These are phyloP conservation scores for Varroa destructor DNA, from an alignment of 1,140 invertebrate genomes.

Conservation along the genomic window DNA sequence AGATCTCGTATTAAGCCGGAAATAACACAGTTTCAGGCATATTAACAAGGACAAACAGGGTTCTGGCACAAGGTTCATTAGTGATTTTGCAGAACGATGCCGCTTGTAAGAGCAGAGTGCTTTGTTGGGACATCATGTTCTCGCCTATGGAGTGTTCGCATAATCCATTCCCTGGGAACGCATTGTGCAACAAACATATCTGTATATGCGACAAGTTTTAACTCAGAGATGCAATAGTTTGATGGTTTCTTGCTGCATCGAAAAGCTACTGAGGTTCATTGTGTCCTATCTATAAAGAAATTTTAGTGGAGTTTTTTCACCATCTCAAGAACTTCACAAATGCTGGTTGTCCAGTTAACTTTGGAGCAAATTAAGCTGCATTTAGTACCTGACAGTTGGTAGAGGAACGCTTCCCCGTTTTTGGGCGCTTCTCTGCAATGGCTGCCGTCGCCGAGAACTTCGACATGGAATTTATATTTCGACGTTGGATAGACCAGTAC, in stretches of 20 bases:
- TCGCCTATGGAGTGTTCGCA: slow-evolving; percentile 9
- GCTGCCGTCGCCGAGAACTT: slow-evolving; percentile 6
- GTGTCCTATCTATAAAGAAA: slow-evolving; percentile 1
- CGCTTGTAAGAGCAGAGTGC: slow-evolving; percentile 3
- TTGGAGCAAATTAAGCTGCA: neutral
- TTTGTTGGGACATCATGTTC: slow-evolving; percentile 23
- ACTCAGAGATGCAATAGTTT: neutral
- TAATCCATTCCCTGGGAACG: neutral
- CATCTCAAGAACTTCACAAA: neutral
- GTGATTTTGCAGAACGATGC: neutral
- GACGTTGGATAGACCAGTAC: slow-evolving; percentile 2
- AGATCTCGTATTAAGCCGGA: too few relatives aligned
- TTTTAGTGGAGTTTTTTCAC: slow-evolving; percentile 6
- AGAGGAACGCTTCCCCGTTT: slow-evolving; percentile 10
- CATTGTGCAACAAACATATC: too few relatives aligned
- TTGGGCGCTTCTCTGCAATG: neutral
- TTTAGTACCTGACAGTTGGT: neutral
- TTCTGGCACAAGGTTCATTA: slow-evolving; percentile 9
- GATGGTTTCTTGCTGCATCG: neutral
- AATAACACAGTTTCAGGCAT: neutral
- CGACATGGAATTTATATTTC: slow-evolving; percentile 17
- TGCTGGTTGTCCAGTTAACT: too few relatives aligned
- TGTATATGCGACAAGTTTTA: neutral
- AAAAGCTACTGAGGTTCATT: neutral
- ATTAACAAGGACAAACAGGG: neutral